phyloP scores from a whole-genome alignment of 2,888 invertebrate genomes.

The Eilema sororculum region DNA sequence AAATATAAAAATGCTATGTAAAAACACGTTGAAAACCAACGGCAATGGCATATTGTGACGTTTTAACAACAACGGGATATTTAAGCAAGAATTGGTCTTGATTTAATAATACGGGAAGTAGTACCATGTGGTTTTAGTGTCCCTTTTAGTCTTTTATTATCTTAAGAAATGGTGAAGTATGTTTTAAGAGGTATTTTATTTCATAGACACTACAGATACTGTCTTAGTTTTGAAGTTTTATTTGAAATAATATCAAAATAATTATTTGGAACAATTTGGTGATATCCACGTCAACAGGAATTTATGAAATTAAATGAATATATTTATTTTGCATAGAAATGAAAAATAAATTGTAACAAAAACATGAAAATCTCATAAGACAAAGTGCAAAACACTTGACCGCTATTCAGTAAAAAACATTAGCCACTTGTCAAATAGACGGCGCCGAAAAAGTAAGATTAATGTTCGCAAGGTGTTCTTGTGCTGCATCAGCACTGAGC shows the following conservation, averaged over 20 bases:
- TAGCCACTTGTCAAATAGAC: conserved; percentile 7
- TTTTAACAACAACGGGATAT: not conserved
- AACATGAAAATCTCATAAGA: conserved; percentile 8
- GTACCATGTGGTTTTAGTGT: too few species aligned
- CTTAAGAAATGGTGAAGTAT: too few species aligned
- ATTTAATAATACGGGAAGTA: too few species aligned
- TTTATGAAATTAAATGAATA: not conserved
- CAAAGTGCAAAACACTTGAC: conserved; percentile 6
- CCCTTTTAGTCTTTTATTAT: too few species aligned
- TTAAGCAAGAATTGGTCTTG: not conserved
- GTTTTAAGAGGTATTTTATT: too few species aligned
- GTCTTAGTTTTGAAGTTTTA: too few species aligned
- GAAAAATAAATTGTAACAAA: not conserved
- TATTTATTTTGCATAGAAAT: too few species aligned
- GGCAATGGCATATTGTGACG: not conserved
- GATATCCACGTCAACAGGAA: not conserved
- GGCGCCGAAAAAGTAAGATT: not conserved
- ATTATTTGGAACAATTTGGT: too few species aligned
- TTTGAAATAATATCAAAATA: too few species aligned
- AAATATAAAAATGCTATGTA: not conserved
- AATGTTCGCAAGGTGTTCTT: not conserved
- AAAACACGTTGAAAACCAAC: not conserved
- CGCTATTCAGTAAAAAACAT: conserved; percentile 6
- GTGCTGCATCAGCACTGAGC: not conserved
- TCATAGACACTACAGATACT: too few species aligned